Percentiles rank a stretch among this genome's conserved stretches.
Conservation (phyloP, 2,797 vertebrate species). For the Acridotheres tristis region DNA sequence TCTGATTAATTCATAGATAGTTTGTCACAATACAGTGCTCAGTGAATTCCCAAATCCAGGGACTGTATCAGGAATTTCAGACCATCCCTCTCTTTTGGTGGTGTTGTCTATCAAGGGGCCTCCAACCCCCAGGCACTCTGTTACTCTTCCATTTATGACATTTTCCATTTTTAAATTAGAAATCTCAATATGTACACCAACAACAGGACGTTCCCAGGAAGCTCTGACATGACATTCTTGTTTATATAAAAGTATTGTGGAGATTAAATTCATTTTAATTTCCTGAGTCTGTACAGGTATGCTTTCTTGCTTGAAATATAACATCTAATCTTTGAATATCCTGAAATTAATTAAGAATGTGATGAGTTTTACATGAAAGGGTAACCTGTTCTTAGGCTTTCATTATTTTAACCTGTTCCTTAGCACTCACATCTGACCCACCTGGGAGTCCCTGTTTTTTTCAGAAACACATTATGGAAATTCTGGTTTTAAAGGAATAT, state of each 20-base stretch:
- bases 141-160: neutral
- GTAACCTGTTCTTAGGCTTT: neutral
- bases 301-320: neutral
- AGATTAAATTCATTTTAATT: conserved; percentile 10
- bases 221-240: neutral
- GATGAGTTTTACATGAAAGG: neutral
- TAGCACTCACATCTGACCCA: neutral
- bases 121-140: neutral
- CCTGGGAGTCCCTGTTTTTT: neutral
- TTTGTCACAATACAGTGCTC: neutral
- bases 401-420: neutral
- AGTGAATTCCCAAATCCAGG: neutral
- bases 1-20: neutral
- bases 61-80: neutral
- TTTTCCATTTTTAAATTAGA: neutral
- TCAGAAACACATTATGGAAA: neutral
- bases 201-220: neutral
- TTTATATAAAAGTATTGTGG: neutral
- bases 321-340: neutral
- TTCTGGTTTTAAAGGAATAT: neutral
- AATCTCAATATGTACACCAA: neutral
- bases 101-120: neutral
- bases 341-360: conserved; percentile 14
- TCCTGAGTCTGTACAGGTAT: neutral
- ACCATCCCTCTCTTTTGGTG: neutral